Evolutionary conservation across 2,888 invertebrate genomes (phyloP).

Genomic region (Diplazon laetatorius): DNA sequence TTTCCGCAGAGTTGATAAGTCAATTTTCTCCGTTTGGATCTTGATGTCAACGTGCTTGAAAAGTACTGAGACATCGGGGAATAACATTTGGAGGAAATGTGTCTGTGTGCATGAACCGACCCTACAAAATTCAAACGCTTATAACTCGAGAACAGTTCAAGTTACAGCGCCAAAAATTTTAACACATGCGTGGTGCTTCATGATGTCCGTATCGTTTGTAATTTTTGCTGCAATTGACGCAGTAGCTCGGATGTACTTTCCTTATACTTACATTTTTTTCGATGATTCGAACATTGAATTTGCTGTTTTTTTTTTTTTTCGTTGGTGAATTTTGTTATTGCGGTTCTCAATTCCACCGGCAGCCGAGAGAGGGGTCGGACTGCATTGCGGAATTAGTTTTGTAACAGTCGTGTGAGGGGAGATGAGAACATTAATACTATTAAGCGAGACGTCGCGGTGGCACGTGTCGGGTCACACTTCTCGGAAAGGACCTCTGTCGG

Average conservation of each 20-base stretch:
- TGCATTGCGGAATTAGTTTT: slow-evolving; percentile 22
- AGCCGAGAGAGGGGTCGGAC: neutral
- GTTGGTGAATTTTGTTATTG: neutral
- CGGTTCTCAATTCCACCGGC: neutral
- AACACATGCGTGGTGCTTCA: too few species aligned
- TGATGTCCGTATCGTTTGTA: too few species aligned
- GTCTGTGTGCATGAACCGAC: neutral
- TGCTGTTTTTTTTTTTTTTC: too few species aligned
- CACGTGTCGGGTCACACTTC: slow-evolving; percentile 69
- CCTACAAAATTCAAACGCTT: too few species aligned
- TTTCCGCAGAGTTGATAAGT: slow-evolving; percentile 46
- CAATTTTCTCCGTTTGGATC: slow-evolving; percentile 10
- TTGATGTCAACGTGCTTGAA: too few species aligned
- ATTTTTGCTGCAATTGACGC: too few species aligned
- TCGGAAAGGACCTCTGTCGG: slow-evolving; percentile 36
- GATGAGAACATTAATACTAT: slow-evolving; percentile 67
- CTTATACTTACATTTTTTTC: neutral
- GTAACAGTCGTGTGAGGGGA: neutral
- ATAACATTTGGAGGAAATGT: neutral
- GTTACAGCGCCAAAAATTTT: too few species aligned
- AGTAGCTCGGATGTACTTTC: too few species aligned
- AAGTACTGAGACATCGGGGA: too few species aligned
- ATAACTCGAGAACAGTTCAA: too few species aligned
- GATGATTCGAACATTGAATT: slow-evolving; percentile 3
- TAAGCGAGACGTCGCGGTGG: slow-evolving; percentile 71